Conservation (phyloP, 2,797 vertebrate genomes). For the Sarcophilus harrisii region DNA sequence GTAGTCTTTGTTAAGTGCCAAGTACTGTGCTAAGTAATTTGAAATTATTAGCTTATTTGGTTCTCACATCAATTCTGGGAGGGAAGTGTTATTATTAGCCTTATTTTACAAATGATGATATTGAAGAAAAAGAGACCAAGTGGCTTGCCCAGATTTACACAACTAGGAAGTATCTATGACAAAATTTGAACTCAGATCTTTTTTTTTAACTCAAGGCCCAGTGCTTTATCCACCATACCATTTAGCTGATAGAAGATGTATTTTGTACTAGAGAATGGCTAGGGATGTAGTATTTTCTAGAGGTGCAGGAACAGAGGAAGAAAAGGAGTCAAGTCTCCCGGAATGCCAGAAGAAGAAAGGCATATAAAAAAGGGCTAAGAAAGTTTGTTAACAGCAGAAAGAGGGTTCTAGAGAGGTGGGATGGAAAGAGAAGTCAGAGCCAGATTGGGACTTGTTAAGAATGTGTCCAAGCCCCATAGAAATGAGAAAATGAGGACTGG, state of each 20-base stretch:
- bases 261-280: neutral
- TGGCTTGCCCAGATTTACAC: neutral
- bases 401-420: fast-evolving
- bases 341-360: neutral
- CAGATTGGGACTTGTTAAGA: neutral
- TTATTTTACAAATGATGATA: neutral
- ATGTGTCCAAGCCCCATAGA: neutral
- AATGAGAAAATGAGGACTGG: neutral
- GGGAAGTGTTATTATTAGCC: neutral
- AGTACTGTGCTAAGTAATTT: no score
- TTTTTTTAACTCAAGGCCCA: neutral
- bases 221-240: neutral
- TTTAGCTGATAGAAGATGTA: neutral
- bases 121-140: neutral
- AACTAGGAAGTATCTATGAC: neutral
- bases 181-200: neutral
- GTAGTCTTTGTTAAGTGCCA: no score
- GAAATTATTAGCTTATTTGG: no score
- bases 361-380: neutral
- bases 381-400: neutral
- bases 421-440: neutral
- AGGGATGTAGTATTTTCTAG: neutral
- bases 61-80: no score
- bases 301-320: neutral
- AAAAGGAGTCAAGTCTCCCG: neutral